Percentiles rank a stretch among this genome's conserved stretches.
Conservation (phyloP, 2,797 vertebrate species). For the Sylvia borin region DNA sequence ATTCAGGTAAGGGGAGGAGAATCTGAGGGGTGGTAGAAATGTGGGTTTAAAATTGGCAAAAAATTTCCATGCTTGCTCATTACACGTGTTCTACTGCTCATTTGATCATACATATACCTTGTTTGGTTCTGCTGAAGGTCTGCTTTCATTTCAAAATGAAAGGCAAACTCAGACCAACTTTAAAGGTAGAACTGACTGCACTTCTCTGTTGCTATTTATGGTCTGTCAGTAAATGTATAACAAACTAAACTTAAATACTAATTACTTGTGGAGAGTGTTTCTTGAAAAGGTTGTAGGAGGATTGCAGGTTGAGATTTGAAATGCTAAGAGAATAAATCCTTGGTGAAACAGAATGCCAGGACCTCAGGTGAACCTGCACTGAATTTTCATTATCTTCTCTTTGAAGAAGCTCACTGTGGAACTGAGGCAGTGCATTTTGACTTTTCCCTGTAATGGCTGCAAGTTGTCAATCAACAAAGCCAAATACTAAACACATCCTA, state of each 20-base stretch:
- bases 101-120: not conserved
- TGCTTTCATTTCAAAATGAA: not conserved
- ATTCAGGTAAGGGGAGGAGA: conserved; percentile 27
- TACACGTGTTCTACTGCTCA: not conserved
- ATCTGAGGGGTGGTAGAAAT: not conserved
- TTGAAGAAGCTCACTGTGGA: not conserved
- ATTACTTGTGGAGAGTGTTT: not conserved
- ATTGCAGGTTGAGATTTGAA: not conserved
- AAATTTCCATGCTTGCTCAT: not conserved
- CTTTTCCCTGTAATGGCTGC: not conserved
- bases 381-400: not conserved
- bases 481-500: not conserved
- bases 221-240: not conserved
- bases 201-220: not conserved
- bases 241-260: not conserved
- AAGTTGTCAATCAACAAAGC: not conserved
- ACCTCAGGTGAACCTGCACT: not conserved
- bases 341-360: not conserved
- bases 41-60: not conserved
- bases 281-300: not conserved
- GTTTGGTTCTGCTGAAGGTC: not conserved
- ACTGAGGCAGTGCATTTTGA: not conserved
- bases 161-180: not conserved
- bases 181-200: not conserved
- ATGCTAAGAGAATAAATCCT: not conserved